Percentiles rank a stretch among this genome's conserved stretches.
These are phyloP conservation scores for Phaethornis superciliosus DNA, from an alignment of 2,113 vertebrate species.

Conservation along the genomic window DNA sequence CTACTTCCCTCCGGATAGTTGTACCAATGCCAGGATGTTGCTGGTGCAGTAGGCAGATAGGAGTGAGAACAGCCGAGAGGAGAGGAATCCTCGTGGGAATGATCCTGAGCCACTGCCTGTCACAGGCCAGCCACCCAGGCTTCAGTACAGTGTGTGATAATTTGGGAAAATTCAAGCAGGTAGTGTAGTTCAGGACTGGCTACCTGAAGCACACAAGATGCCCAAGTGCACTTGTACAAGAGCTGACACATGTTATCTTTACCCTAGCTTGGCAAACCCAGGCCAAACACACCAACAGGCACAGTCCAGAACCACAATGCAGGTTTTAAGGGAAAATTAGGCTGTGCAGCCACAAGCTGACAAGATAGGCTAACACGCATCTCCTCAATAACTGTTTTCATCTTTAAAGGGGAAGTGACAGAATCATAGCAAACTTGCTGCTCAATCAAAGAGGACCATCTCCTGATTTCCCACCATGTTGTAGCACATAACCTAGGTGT, in stretches of 20 bases:
- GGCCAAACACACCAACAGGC: neutral
- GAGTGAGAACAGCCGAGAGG: neutral
- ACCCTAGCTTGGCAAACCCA: neutral
- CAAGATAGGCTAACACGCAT: neutral
- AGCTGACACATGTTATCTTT: neutral
- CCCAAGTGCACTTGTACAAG: neutral
- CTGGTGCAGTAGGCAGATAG: neutral
- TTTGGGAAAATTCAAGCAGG: neutral
- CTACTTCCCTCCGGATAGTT: neutral
- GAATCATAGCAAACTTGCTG: neutral
- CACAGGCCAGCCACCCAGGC: neutral
- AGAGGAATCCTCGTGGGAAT: neutral
- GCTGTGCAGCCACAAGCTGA: neutral
- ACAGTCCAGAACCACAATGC: neutral
- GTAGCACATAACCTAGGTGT: accelerated
- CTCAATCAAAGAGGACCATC: neutral
- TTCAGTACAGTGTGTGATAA: neutral
- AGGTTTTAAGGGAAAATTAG: neutral
- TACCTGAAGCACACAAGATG: accelerated
- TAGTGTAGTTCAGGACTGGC: neutral
- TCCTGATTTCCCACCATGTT: accelerated
- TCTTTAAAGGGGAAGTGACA: neutral
- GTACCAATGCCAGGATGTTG: accelerated
- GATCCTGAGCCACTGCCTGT: neutral
- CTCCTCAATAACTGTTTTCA: neutral